Evolutionary conservation across 2,888 invertebrate species (phyloP), one percentile per base, ranked within the genome.

Genomic region (Tuberolachnus salignus): DNA sequence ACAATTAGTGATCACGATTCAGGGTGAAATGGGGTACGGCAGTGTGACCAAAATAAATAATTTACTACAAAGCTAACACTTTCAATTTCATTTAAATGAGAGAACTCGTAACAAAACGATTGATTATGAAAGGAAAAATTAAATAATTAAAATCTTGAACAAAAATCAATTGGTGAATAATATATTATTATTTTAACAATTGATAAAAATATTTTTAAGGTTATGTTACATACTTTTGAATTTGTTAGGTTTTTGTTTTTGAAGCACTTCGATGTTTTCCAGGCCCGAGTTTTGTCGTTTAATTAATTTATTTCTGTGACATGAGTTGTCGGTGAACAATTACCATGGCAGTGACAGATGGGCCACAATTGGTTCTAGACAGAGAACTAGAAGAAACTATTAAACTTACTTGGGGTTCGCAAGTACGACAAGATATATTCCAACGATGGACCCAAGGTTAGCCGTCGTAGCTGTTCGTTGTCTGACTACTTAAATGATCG

Each of bases 381-480:
- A 89, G 89, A 83, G 91, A 92, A 86, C 87, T 94, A 84, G 88
- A 88, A 83, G 92, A 92, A 84, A 90, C 94, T 83, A 91, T 91
- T 84, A 90, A 89, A 82, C 87, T 96, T 83, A 87, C 95, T 82
- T 96, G 96, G 96, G 95, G 95, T 82, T 89, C 90, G 83, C 89
- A 89, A 84, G 91, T 95, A 82, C 94, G 93, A 85, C 90, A 91
- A 83, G 96, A 96, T 84, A 93, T 96, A 82, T 96, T 96, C 86
- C 89, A 90, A 84, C 90, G 95, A 84, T 96, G 96, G 96, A 93
- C 94, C 83, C 95, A 96, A 89, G 93, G 93, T 92, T 86, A 55
- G 66, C 23, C 16, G n/a, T 55, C 34, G 66, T 55, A 49, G 8
- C 6, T 21, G 16, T 42, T 21, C 49, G 23, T 46, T 6, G n/a